These are phyloP conservation scores for Onychomys torridus DNA, from an alignment of 2,797 vertebrate species.

Conservation along the genomic window DNA sequence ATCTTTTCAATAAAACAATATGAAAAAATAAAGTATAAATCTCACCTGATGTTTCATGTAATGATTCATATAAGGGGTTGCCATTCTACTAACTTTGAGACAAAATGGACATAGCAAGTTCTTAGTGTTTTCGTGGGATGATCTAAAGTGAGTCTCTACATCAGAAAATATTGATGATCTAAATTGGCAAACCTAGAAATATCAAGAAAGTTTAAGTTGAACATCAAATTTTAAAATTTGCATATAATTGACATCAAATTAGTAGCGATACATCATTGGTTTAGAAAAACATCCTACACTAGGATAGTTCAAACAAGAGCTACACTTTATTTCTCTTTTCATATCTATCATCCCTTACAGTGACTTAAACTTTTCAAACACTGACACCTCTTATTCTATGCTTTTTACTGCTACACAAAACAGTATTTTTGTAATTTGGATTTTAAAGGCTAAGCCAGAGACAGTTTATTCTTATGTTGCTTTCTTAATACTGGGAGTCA, in stretches of 20 bases:
- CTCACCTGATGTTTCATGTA: slow-evolving; percentile 99
- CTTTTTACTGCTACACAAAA: slow-evolving; percentile 30
- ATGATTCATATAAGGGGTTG: slow-evolving; percentile 96
- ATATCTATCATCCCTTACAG: background rate
- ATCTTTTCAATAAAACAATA: slow-evolving; percentile 59
- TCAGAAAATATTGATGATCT: slow-evolving; percentile 97
- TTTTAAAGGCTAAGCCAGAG: slow-evolving; percentile 39
- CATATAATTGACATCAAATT: slow-evolving; percentile 44
- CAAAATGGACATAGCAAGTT: slow-evolving; percentile 98
- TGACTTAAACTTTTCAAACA: slow-evolving; percentile 54
- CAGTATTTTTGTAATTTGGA: background rate
- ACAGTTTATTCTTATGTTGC: slow-evolving; percentile 50
- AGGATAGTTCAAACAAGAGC: slow-evolving; percentile 39
- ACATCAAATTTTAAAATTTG: slow-evolving; percentile 61
- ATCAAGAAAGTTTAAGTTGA: slow-evolving; percentile 59
- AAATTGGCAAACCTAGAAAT: slow-evolving; percentile 95
- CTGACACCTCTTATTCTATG: background rate
- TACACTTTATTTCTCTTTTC: slow-evolving; percentile 32
- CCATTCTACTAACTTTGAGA: slow-evolving; percentile 96
- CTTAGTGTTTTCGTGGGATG: slow-evolving; percentile 96
- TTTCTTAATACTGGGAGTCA: slow-evolving; percentile 9
- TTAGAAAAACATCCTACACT: slow-evolving; percentile 61
- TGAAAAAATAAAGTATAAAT: slow-evolving; percentile 53
- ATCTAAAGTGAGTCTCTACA: slow-evolving; percentile 96
- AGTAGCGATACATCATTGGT: slow-evolving; percentile 12